These are phyloP conservation scores for Hipparchia sbordonii DNA, from an alignment of 2,888 invertebrate species.

Conservation along the genomic window DNA sequence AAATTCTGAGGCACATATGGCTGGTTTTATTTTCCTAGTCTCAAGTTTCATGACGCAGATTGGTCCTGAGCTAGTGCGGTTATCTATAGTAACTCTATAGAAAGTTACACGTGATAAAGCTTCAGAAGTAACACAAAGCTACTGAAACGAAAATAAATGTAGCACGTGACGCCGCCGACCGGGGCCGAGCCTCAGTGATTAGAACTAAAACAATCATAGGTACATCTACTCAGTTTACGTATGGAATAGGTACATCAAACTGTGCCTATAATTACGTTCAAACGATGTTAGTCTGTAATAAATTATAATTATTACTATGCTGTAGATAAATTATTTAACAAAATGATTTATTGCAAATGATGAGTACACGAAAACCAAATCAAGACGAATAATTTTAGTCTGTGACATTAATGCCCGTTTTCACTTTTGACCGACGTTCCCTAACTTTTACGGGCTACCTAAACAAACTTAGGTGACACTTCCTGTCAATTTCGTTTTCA, in stretches of 20 bases:
- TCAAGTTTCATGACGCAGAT: background rate
- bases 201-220: constrained; percentile 35
- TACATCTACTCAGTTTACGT: constrained; percentile 49
- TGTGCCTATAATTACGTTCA: background rate
- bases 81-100: constrained; percentile 28
- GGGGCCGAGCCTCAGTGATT: constrained; percentile 44
- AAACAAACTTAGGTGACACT: too few species aligned
- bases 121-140: constrained; percentile 36
- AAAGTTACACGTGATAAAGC: constrained; percentile 38
- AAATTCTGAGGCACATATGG: too few species aligned
- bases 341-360: constrained; percentile 1
- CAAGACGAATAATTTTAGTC: background rate
- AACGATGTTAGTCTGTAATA: background rate
- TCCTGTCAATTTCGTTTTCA: too few species aligned
- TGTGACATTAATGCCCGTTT: background rate
- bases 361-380: background rate
- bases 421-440: too few species aligned
- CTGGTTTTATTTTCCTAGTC: background rate
- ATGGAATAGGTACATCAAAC: constrained; percentile 38
- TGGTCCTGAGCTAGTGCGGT: background rate
- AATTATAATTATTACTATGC: background rate
- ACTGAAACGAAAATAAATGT: constrained; percentile 60
- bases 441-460: too few species aligned
- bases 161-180: constrained; percentile 57
- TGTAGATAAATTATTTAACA: constrained; percentile 1